These are phyloP conservation scores for Ariolimax columbianus DNA, from an alignment of 2,888 invertebrate genomes.

Conservation along the genomic window DNA sequence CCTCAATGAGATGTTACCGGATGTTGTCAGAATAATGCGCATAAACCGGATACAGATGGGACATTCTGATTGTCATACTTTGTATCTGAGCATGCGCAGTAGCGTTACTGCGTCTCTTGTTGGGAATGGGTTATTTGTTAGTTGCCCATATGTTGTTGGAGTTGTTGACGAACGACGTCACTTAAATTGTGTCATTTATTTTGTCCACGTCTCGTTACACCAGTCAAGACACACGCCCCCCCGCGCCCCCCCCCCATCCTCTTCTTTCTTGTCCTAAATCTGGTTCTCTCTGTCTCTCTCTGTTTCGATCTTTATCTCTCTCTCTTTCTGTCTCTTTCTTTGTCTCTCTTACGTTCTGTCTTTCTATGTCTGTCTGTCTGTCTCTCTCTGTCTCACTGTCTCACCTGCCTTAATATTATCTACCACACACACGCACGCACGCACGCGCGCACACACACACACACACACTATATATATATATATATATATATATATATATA, in stretches of 20 bases:
- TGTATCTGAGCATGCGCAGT: not conserved
- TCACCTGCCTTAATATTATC: not conserved
- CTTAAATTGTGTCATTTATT: too few species aligned
- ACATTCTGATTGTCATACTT: not conserved
- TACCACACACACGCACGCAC: not conserved
- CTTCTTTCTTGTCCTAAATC: too few species aligned
- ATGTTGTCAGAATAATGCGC: not conserved
- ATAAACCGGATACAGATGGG: not conserved
- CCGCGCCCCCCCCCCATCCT: too few species aligned
- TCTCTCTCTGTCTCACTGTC: not conserved
- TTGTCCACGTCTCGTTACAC: too few species aligned
- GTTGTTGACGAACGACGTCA: too few species aligned
- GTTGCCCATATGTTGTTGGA: not conserved
- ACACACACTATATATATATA: too few species aligned
- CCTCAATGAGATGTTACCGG: not conserved
- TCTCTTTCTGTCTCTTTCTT: not conserved
- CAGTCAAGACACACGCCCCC: too few species aligned
- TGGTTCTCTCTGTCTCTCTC: too few species aligned
- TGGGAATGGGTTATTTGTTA: not conserved
- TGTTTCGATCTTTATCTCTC: too few species aligned
- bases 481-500: too few species aligned
- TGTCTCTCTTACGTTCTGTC: not conserved
- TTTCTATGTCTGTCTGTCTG: too few species aligned
- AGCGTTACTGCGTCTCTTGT: not conserved
- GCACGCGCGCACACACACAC: not conserved